Percentiles rank a stretch among this genome's conserved stretches.
Conservation (phyloP, 2,113 vertebrate genomes). For the Probosciger aterrimus region DNA sequence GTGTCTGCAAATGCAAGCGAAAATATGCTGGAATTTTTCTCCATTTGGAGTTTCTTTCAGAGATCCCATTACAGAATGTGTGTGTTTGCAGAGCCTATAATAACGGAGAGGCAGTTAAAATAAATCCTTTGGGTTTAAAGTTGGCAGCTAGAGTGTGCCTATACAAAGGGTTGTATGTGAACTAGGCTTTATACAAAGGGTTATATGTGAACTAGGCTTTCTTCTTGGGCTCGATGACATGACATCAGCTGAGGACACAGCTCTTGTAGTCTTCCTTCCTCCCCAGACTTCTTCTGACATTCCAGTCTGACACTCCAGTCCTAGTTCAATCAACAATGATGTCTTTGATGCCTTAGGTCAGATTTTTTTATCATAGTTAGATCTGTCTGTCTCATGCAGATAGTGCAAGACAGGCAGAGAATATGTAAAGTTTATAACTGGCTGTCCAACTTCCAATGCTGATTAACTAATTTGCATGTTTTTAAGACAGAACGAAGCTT, state of each 20-base stretch:
- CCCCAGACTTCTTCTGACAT: neutral
- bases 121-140: neutral
- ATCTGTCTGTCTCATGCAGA: neutral
- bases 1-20: neutral
- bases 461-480: neutral
- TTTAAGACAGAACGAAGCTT: neutral
- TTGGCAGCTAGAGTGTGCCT: neutral
- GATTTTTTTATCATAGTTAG: neutral
- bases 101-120: neutral
- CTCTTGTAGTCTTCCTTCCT: neutral
- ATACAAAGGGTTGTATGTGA: neutral
- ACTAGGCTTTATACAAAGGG: neutral
- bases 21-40: neutral
- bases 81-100: neutral
- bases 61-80: neutral
- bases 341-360: neutral
- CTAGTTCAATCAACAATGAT: neutral
- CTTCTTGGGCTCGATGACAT: fast-evolving
- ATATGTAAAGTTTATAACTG: neutral
- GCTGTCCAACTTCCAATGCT: neutral
- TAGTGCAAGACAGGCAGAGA: neutral
- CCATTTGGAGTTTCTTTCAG: neutral
- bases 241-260: neutral
- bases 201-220: neutral
- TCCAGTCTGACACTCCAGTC: neutral